These are phyloP conservation scores for Hydraecia micacea DNA, from an alignment of 2,888 invertebrate genomes.

Conservation along the genomic window DNA sequence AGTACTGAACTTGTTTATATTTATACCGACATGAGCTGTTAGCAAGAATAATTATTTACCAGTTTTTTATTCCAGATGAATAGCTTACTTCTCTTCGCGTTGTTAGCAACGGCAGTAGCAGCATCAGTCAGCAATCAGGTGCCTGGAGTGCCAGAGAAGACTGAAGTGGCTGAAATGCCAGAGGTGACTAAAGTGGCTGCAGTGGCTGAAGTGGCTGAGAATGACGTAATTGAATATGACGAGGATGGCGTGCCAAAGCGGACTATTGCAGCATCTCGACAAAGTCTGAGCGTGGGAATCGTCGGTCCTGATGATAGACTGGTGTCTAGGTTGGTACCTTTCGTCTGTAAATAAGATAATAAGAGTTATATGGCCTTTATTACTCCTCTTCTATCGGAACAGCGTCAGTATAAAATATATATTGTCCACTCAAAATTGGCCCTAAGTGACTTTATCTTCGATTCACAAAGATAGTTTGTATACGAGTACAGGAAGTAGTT, in stretches of 20 bases:
- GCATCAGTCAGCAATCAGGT: slow-evolving; percentile 13
- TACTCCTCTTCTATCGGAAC: neutral
- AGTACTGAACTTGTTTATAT: too few relatives aligned
- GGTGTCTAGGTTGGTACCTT: slow-evolving; percentile 29
- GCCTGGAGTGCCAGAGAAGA: neutral
- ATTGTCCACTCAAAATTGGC: neutral
- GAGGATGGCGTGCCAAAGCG: slow-evolving; percentile 21
- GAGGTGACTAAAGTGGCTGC: neutral
- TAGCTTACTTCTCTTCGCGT: slow-evolving; percentile 11
- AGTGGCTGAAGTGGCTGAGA: neutral
- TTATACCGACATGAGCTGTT: too few relatives aligned
- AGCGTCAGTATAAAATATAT: neutral
- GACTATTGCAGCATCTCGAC: slow-evolving; percentile 14
- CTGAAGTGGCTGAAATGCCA: slow-evolving; percentile 1
- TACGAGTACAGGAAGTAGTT: neutral
- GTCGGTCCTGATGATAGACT: slow-evolving; percentile 34
- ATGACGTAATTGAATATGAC: slow-evolving; percentile 4
- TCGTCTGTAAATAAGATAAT: neutral
- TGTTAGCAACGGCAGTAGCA: slow-evolving; percentile 28
- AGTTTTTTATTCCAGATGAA: slow-evolving; percentile 40
- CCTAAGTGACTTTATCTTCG: neutral
- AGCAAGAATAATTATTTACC: neutral
- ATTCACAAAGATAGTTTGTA: neutral
- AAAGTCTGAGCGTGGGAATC: slow-evolving; percentile 19
- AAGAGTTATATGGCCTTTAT: too few relatives aligned